Percentiles rank a stretch among this genome's conserved stretches.
These are phyloP conservation scores for Leptopilina boulardi DNA, from an alignment of 1,140 invertebrate genomes.

Conservation along the genomic window DNA sequence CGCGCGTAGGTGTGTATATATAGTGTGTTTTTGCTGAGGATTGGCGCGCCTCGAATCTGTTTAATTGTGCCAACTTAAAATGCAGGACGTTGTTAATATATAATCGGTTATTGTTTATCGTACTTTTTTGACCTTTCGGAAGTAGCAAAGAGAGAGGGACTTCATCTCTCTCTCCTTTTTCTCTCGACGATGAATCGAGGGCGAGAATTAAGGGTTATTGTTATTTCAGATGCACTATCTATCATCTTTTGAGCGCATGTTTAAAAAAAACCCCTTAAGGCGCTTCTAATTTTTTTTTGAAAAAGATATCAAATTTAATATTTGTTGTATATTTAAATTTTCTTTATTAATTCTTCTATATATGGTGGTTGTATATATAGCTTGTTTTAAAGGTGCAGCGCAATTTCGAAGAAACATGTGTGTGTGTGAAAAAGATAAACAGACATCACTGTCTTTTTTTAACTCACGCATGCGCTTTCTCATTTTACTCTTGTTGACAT, in stretches of 20 bases:
- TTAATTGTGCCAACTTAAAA: slow-evolving; percentile 59
- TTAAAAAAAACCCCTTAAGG: slow-evolving; percentile 17
- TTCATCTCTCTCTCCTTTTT: too few species aligned
- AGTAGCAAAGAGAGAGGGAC: slow-evolving; percentile 35
- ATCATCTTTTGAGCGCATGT: slow-evolving; percentile 21
- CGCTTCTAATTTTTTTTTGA: background rate
- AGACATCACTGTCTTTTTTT: too few species aligned
- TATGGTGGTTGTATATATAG: too few species aligned
- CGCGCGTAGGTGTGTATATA: slow-evolving; percentile 48
- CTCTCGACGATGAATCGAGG: slow-evolving; percentile 45
- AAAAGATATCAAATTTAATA: slow-evolving; percentile 12
- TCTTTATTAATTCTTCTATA: too few species aligned
- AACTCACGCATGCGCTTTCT: too few species aligned
- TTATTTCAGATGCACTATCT: background rate
- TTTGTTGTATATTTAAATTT: background rate
- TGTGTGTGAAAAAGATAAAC: too few species aligned
- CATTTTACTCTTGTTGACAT: too few species aligned
- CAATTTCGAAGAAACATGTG: too few species aligned
- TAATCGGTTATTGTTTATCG: slow-evolving; percentile 54
- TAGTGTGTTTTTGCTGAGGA: slow-evolving; percentile 44
- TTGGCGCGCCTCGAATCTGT: slow-evolving; percentile 52
- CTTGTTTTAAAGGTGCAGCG: too few species aligned
- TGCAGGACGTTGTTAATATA: slow-evolving; percentile 35
- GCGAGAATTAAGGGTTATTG: slow-evolving; percentile 30
- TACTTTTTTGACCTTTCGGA: slow-evolving; percentile 57